These are phyloP conservation scores for Hofmannophila pseudospretella DNA, from an alignment of 2,888 invertebrate genomes.

Conservation along the genomic window DNA sequence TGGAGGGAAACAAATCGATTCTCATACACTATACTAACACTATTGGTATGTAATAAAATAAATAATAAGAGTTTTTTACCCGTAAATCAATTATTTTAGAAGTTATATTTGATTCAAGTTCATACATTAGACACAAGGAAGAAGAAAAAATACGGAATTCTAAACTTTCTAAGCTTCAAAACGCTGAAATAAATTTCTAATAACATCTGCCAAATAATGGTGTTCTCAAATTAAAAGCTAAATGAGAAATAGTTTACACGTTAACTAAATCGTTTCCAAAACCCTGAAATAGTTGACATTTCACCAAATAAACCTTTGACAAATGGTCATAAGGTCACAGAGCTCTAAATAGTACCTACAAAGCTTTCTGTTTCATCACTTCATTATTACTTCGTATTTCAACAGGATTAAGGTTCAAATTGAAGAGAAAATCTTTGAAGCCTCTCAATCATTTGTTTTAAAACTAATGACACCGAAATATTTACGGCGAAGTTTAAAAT, in stretches of 20 bases:
- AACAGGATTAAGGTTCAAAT: conserved; percentile 20
- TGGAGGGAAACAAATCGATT: no score
- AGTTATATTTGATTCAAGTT: no score
- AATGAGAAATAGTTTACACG: conserved; percentile 25
- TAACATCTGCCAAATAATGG: conserved; percentile 9
- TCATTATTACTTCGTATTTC: conserved; percentile 14
- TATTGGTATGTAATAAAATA: no score
- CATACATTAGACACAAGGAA: no score
- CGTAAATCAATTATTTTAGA: no score
- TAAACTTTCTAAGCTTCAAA: no score
- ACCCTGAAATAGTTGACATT: conserved; percentile 46
- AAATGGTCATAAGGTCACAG: conserved; percentile 46
- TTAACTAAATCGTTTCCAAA: conserved; percentile 29
- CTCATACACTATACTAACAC: no score
- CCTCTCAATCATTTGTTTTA: conserved; percentile 13
- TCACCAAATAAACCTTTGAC: conserved; percentile 51
- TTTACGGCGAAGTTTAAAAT: conserved; percentile 45
- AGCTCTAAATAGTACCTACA: no score
- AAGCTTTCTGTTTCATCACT: conserved; percentile 28
- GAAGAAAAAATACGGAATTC: no score
- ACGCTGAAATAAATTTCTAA: not conserved
- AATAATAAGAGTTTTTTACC: no score
- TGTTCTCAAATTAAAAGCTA: conserved; percentile 5
- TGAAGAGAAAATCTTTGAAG: not conserved
- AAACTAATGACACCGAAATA: conserved; percentile 54